phyloP scores from a whole-genome alignment of 2,113 vertebrate species.

The Clarias batrachus region DNA sequence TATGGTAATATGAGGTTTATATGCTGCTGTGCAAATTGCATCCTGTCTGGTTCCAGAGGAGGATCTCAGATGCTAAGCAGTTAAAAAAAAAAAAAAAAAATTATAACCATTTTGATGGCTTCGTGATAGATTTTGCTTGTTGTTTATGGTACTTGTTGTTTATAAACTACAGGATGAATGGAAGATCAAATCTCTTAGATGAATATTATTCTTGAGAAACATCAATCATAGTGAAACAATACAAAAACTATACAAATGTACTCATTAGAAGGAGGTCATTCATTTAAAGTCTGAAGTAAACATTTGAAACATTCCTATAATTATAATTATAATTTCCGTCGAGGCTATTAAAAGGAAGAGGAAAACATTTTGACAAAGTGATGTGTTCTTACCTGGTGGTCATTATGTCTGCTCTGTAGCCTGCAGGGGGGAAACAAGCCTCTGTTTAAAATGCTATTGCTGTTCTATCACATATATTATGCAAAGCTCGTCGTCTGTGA shows the following conservation, averaged over 20 bases:
- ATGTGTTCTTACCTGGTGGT: conserved; percentile 46
- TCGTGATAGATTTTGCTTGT: too few species aligned
- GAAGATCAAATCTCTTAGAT: background rate
- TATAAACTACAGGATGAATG: background rate
- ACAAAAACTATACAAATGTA: background rate
- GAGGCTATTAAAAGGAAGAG: background rate
- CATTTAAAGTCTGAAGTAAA: background rate
- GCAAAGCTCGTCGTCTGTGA: background rate
- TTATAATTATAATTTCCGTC: background rate
- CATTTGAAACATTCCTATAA: background rate
- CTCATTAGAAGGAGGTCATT: background rate
- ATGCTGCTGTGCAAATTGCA: too few species aligned
- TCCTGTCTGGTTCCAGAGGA: too few species aligned
- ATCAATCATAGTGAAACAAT: background rate
- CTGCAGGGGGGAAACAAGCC: conserved; percentile 39
- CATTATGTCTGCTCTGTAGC: conserved; percentile 54
- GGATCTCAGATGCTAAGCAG: too few species aligned
- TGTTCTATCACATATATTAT: background rate
- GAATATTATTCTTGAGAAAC: background rate
- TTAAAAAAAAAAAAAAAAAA: too few species aligned
- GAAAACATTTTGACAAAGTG: background rate
- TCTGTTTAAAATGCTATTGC: background rate
- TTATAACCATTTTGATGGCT: too few species aligned
- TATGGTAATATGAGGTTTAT: too few species aligned
- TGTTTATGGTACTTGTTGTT: too few species aligned